Evolutionary conservation across 2,888 invertebrate genomes (phyloP).

Genomic region (Drosophila phalerata): DNA sequence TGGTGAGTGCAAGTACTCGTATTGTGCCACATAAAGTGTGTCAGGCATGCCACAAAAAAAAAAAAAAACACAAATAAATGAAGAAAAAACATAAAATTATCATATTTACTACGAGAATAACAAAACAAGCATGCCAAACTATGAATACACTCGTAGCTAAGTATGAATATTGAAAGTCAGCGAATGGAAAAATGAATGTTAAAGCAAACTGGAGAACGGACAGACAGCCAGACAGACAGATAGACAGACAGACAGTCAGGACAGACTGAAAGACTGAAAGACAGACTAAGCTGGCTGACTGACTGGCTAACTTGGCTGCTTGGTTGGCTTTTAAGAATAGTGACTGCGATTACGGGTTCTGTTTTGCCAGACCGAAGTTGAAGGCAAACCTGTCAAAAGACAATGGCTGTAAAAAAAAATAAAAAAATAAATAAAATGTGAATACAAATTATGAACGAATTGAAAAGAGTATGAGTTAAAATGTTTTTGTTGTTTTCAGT

Average conservation of each 20-base stretch:
- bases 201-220: slow-evolving; percentile 49
- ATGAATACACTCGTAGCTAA: slow-evolving; percentile 31
- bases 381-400: slow-evolving; percentile 81
- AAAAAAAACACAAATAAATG: slow-evolving; percentile 33
- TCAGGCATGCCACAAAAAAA: slow-evolving; percentile 51
- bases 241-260: slow-evolving; percentile 19
- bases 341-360: slow-evolving; percentile 67
- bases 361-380: slow-evolving; percentile 71
- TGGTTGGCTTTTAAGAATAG: slow-evolving; percentile 45
- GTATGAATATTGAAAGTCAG: slow-evolving; percentile 65
- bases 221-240: neutral
- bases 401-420: slow-evolving; percentile 58
- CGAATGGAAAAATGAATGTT: slow-evolving; percentile 76
- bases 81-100: slow-evolving; percentile 53
- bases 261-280: slow-evolving; percentile 17
- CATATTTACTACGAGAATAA: slow-evolving; percentile 48
- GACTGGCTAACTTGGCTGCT: slow-evolving; percentile 18
- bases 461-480: neutral
- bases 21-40: slow-evolving; percentile 50
- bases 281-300: neutral
- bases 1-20: slow-evolving; percentile 63
- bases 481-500: slow-evolving; percentile 4
- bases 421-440: slow-evolving; percentile 27
- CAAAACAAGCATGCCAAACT: slow-evolving; percentile 60
- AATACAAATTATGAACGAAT: slow-evolving; percentile 44